These are phyloP conservation scores for Thalassarche chlororhynchos DNA, from an alignment of 2,113 vertebrate species.

Conservation along the genomic window DNA sequence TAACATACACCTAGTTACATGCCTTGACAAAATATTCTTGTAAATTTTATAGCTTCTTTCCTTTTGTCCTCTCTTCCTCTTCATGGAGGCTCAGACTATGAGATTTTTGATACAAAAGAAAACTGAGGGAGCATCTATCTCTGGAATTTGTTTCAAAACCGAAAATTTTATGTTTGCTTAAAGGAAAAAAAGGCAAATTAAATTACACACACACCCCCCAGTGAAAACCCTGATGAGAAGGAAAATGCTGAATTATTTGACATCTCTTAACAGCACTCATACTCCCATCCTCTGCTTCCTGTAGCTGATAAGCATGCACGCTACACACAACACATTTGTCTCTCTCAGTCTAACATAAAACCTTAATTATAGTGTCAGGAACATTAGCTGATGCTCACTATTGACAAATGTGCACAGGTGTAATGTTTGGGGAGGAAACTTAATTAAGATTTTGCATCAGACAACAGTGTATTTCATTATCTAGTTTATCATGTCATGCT, in stretches of 20 bases:
- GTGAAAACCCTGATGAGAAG: neutral
- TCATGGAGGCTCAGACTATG: neutral
- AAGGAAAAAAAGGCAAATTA: neutral
- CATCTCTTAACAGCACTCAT: neutral
- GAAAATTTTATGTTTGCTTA: neutral
- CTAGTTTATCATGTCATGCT: neutral
- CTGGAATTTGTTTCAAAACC: neutral
- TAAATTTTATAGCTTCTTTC: neutral
- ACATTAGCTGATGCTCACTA: neutral
- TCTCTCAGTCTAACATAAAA: neutral
- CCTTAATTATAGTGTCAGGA: neutral
- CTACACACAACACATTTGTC: neutral
- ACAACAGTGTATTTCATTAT: neutral
- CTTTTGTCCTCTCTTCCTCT: neutral
- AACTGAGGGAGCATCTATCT: neutral
- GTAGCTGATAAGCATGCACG: neutral
- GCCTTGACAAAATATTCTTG: neutral
- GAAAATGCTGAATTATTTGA: neutral
- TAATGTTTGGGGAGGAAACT: constrained; percentile 31
- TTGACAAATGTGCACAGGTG: constrained; percentile 12
- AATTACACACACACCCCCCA: neutral
- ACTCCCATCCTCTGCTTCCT: neutral
- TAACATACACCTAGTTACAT: accelerated
- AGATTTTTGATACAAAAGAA: neutral
- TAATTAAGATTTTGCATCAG: constrained; percentile 18